Conservation (phyloP, 2,888 invertebrate species). For the Lithodes maja region DNA sequence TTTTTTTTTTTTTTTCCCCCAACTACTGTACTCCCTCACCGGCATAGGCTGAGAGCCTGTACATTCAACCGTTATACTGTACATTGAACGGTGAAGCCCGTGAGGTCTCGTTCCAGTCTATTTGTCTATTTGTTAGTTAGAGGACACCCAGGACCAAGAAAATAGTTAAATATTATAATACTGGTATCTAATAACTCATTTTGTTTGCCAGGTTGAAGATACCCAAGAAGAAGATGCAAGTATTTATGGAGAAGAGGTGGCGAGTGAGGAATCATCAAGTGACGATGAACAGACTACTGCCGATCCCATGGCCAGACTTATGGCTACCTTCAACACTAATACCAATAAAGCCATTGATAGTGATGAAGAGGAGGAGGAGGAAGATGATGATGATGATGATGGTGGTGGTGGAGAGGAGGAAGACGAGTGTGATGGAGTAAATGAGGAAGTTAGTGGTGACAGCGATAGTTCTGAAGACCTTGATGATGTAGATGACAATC, state of each 20-base stretch:
- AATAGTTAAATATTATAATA: no score
- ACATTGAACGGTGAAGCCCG: no score
- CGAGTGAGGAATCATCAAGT: slow-evolving; percentile 24
- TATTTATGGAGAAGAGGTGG: background rate
- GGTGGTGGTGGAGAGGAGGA: slow-evolving; percentile 36
- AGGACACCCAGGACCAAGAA: no score
- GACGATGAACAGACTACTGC: slow-evolving; percentile 22
- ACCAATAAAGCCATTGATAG: slow-evolving; percentile 34
- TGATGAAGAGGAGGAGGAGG: slow-evolving; percentile 37
- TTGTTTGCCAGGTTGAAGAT: slow-evolving; percentile 35
- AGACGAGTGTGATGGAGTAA: background rate
- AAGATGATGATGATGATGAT: slow-evolving; percentile 33
- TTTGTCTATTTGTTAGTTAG: no score
- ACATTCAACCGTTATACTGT: no score
- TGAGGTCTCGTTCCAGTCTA: no score
- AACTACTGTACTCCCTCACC: no score
- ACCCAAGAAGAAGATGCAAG: background rate
- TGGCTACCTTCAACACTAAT: slow-evolving; percentile 40
- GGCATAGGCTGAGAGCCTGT: no score
- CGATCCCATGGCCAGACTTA: slow-evolving; percentile 46
- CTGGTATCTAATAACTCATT: no score
- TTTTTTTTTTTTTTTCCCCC: no score
- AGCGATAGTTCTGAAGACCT: slow-evolving; percentile 7
- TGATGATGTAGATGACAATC: slow-evolving; percentile 4
- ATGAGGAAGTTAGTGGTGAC: background rate